A percentile compares a stretch with the other conserved stretches of the same genome.
phyloP scores from a whole-genome alignment of 2,888 invertebrate genomes.

The Andrena trimmerana region DNA sequence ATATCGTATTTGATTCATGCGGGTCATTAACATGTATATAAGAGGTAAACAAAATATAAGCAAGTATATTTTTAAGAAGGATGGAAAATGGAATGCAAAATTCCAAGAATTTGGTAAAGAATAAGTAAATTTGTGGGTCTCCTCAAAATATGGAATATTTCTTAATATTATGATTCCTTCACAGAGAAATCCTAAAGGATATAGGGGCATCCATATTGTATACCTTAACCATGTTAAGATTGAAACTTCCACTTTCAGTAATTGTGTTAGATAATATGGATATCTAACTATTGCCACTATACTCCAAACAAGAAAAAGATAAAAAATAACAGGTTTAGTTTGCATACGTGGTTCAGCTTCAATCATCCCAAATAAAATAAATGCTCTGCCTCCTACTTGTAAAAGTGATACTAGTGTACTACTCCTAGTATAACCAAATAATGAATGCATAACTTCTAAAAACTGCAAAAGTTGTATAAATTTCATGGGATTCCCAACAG shows the following conservation, averaged over 20 bases:
- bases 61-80: constrained; percentile 92
- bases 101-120: constrained; percentile 94
- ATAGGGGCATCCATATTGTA: constrained; percentile 96
- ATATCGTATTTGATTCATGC: constrained; percentile 92
- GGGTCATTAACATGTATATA: constrained; percentile 91
- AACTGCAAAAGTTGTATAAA: constrained; percentile 94
- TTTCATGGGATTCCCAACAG: constrained; percentile 92
- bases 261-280: constrained; percentile 95
- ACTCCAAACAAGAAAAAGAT: constrained; percentile 94
- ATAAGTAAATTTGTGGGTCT: constrained; percentile 91
- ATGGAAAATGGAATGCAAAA: constrained; percentile 94
- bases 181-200: constrained; percentile 95
- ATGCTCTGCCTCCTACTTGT: constrained; percentile 92
- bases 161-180: constrained; percentile 93
- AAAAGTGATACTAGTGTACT: constrained; percentile 90
- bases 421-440: constrained; percentile 95
- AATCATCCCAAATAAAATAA: constrained; percentile 93
- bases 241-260: constrained; percentile 90
- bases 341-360: constrained; percentile 95
- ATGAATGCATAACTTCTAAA: constrained; percentile 95
- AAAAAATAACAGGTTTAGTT: constrained; percentile 94
- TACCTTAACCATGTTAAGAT: constrained; percentile 96
- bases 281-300: constrained; percentile 95
- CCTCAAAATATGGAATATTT: constrained; percentile 96
- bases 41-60: constrained; percentile 91